phyloP scores from a whole-genome alignment of 2,113 vertebrate genomes.

The Fukomys damarensis region DNA sequence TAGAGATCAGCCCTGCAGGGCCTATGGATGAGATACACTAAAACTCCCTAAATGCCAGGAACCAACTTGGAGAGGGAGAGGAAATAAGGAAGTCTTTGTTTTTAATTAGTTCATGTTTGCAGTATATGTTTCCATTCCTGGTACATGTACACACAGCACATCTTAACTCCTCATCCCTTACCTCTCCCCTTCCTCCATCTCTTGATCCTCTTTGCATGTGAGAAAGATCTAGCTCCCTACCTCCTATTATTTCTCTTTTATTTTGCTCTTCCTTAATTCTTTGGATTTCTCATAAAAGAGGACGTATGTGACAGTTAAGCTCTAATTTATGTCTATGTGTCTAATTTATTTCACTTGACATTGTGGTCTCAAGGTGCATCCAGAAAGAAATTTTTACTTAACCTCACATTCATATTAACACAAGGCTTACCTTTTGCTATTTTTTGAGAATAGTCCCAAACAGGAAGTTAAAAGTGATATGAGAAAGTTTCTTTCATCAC shows the following conservation, averaged over 20 bases:
- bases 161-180: not conserved
- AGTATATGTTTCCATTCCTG: not conserved
- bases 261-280: not conserved
- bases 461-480: not conserved
- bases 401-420: not conserved
- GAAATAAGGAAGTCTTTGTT: not conserved
- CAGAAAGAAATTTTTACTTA: not conserved
- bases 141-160: not conserved
- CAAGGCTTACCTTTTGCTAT: not conserved
- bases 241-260: not conserved
- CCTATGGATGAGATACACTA: not conserved
- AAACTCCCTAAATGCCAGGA: not conserved
- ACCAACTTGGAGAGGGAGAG: not conserved
- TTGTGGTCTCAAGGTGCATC: not conserved
- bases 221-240: not conserved
- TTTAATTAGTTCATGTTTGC: not conserved
- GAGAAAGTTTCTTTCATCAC: slow-evolving; percentile 25
- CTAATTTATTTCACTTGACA: not conserved
- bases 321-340: not conserved
- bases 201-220: not conserved
- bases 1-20: not conserved
- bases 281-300: not conserved
- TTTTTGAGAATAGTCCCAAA: slow-evolving; percentile 24
- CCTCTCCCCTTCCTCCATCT: not conserved
- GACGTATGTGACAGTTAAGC: not conserved